Evolutionary conservation across 2,797 vertebrate genomes (phyloP), one percentile per base, ranked within the genome.

Genomic region (Schizothorax lantsangensis): DNA sequence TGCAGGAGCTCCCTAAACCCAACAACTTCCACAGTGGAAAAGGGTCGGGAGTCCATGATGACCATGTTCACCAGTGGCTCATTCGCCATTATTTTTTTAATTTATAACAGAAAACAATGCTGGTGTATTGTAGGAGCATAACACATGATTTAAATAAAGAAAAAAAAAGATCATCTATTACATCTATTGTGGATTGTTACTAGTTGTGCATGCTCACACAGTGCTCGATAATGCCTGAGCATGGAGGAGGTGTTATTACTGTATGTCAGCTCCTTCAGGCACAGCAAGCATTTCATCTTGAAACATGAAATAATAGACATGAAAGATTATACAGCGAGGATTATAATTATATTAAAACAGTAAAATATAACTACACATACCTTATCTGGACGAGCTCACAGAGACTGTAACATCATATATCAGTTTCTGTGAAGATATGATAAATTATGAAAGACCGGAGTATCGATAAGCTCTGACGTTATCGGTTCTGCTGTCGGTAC

Each of bases 1-100:
- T 43, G 78, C 19, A 80, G 38, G 33, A 57, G 68, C 79, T 81
- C 79, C n/a, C 5, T 81, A 77, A 77, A 49, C 21, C 40, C 26
- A n/a, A 1, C 47, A 30, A 52, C 75, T 38, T 78, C 17, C 59
- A 43, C 74, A 12, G 69, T n/a, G 14, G 75, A 30, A 68, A 85
- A 79, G 6, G 64, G 64, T 33, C 71, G 36, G 36, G 36, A 38
- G 36, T 38, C 5, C 23, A 15, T 79, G 75, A 43, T 40, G 26
- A 40, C 33, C 82, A 75, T 84, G 26, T 75, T 75, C 4, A 75
- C n/a, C 6, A 59, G 6, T 26, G n/a, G 52, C n/a, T 21, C n/a
- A 79, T 79, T 33, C 11, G 36, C 33, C 52, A 79, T 79, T 38
- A 5, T 38, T 79, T 38, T 36, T 57, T 57, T 4, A 45, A 79